phyloP scores from a whole-genome alignment of 2,113 vertebrate genomes.

The Paracanthobrama guichenoti region DNA sequence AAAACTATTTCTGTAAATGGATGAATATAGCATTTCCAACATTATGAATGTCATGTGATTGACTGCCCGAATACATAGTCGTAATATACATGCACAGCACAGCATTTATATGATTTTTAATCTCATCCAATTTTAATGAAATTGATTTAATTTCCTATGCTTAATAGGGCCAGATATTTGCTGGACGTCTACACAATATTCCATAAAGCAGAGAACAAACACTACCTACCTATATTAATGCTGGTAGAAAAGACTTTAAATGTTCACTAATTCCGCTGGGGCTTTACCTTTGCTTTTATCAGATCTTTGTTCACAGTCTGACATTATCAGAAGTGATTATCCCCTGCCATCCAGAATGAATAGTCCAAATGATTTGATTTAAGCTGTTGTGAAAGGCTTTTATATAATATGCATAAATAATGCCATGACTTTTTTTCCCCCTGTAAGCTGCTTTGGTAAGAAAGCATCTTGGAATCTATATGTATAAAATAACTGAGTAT shows the following conservation, averaged over 20 bases:
- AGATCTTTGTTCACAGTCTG: conserved; percentile 17
- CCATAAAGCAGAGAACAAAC: conserved; percentile 2
- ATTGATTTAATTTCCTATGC: no score
- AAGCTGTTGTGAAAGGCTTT: conserved; percentile 19
- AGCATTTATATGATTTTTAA: no score
- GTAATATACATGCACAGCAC: no score
- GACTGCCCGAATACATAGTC: no score
- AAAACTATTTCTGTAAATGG: no score
- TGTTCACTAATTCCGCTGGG: conserved; percentile 14
- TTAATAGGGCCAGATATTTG: background rate
- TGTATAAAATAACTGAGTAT: background rate
- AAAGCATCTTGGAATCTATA: background rate
- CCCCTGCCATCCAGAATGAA: background rate
- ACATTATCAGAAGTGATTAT: conserved; percentile 37
- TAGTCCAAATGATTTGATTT: conserved; percentile 4
- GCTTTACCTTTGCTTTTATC: conserved; percentile 30
- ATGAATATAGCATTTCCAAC: no score
- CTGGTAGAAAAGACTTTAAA: background rate
- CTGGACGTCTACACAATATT: background rate
- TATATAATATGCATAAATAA: conserved; percentile 7
- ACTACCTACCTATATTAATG: background rate
- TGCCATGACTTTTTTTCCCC: rapidly evolving
- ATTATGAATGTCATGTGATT: no score
- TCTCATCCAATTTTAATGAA: background rate
- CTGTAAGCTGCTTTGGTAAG: background rate